Percentiles rank a stretch among this genome's conserved stretches.
phyloP scores from a whole-genome alignment of 2,113 vertebrate species.

The Zapornia atra region DNA sequence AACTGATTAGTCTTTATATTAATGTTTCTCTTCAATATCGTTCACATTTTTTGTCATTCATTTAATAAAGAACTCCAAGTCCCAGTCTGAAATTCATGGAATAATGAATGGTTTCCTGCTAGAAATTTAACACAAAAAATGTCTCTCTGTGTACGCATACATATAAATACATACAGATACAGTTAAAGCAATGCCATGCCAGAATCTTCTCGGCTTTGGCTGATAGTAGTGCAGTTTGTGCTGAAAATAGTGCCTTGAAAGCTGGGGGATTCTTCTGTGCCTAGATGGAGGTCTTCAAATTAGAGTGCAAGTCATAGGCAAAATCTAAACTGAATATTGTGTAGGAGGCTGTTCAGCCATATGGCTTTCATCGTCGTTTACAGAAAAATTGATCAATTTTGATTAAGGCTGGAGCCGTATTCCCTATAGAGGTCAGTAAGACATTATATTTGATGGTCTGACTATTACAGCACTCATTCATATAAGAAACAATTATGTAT shows the following conservation, averaged over 20 bases:
- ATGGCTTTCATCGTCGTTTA: background rate
- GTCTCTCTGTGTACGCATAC: background rate
- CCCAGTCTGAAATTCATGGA: background rate
- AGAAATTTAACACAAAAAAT: background rate
- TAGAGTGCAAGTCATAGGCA: background rate
- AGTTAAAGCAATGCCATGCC: background rate
- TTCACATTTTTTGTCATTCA: background rate
- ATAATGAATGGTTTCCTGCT: background rate
- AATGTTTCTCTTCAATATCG: background rate
- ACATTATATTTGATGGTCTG: background rate
- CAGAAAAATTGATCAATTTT: background rate
- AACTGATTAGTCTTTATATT: constrained; percentile 18
- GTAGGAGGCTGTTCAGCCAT: background rate
- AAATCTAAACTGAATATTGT: background rate
- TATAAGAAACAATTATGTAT: background rate
- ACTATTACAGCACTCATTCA: background rate
- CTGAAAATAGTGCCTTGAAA: background rate
- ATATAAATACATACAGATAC: background rate
- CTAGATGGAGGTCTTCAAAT: background rate
- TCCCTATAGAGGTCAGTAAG: background rate
- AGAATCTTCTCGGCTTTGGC: background rate
- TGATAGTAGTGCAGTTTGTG: background rate
- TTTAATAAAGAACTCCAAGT: background rate
- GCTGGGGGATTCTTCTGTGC: background rate
- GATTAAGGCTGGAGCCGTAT: background rate